Conservation (phyloP, 2,113 vertebrate species). For the Myodes glareolus region DNA sequence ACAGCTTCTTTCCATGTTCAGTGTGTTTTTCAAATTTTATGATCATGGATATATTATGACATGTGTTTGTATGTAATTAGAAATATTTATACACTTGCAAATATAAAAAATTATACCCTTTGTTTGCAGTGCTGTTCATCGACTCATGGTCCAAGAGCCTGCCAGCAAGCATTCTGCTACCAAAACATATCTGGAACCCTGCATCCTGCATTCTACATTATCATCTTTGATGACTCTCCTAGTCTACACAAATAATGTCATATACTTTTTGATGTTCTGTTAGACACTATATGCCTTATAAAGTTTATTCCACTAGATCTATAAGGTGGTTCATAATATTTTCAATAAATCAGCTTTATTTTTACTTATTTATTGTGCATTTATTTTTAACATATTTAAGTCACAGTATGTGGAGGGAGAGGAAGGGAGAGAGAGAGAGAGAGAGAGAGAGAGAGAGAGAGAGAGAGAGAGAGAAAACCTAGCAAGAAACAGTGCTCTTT, state of each 20-base stretch:
- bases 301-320: neutral
- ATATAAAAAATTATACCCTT: neutral
- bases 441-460: no score
- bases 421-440: no score
- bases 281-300: neutral
- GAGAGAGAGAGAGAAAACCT: no score
- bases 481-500: no score
- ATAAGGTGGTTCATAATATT: neutral
- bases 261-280: neutral
- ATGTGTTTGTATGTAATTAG: neutral
- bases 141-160: neutral
- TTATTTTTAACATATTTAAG: neutral
- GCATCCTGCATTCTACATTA: neutral
- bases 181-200: neutral
- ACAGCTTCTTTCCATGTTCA: neutral
- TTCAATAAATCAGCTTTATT: neutral
- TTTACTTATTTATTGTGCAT: neutral
- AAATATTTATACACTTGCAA: neutral
- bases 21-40: neutral
- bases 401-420: no score
- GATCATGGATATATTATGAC: neutral
- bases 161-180: neutral
- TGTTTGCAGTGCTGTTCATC: neutral
- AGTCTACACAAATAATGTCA: neutral
- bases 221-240: neutral